These are phyloP conservation scores for Emydoidea blandingii DNA, from an alignment of 2,797 vertebrate species.

Conservation along the genomic window DNA sequence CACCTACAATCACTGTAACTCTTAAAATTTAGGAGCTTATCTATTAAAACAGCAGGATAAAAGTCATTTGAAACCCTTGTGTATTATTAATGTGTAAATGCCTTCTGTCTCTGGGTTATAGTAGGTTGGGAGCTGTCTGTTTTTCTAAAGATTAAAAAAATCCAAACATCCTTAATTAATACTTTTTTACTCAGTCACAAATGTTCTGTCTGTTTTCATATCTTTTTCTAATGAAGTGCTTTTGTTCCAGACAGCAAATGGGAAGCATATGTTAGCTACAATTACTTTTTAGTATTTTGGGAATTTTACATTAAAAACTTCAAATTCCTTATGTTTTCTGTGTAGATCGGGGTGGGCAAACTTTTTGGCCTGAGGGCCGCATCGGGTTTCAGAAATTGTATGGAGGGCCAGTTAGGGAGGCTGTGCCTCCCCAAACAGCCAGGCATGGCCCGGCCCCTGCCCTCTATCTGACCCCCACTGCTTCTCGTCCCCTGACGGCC, in stretches of 20 bases:
- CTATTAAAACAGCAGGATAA: neutral
- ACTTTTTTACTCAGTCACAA: neutral
- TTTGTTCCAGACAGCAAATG: neutral
- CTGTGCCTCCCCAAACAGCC: too few species aligned
- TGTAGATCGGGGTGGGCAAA: too few species aligned
- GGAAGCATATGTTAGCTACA: neutral
- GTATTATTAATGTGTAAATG: rapidly evolving
- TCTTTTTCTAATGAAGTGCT: neutral
- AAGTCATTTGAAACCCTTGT: neutral
- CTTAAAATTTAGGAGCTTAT: neutral
- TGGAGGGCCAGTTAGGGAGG: too few species aligned
- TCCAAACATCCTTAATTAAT: neutral
- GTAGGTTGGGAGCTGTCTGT: neutral
- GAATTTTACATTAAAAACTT: neutral
- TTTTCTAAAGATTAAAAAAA: neutral
- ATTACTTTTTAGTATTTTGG: constrained; percentile 6
- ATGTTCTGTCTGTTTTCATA: neutral
- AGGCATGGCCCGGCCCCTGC: too few species aligned
- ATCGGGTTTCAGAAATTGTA: too few species aligned
- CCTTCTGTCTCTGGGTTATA: neutral
- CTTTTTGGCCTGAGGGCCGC: too few species aligned
- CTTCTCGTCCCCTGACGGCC: too few species aligned
- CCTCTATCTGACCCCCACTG: too few species aligned
- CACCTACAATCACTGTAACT: neutral
- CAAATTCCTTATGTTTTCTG: neutral